A percentile compares a stretch with the other conserved stretches of the same genome.
These are phyloP conservation scores for Rana temporaria DNA, from an alignment of 2,113 vertebrate genomes.

Conservation along the genomic window DNA sequence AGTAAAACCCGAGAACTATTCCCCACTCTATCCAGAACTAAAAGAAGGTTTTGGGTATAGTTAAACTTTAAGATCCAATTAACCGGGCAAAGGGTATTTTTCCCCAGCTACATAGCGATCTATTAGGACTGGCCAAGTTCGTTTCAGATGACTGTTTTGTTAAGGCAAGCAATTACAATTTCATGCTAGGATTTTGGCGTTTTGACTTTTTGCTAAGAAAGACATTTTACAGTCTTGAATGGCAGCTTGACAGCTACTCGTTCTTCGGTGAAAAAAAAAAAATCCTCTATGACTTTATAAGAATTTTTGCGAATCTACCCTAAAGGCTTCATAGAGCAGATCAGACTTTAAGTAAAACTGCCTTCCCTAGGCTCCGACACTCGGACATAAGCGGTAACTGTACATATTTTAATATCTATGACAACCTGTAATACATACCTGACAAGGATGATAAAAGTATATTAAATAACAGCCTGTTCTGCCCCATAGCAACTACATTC, in stretches of 20 bases:
- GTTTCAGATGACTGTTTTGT: slow-evolving; percentile 6
- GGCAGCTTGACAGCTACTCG: slow-evolving; percentile 11
- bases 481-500: too few relatives aligned
- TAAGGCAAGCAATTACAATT: slow-evolving; percentile 44
- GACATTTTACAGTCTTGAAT: slow-evolving; percentile 34
- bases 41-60: neutral
- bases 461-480: too few relatives aligned
- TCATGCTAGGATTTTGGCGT: slow-evolving; percentile 40
- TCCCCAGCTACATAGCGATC: neutral
- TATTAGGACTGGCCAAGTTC: neutral
- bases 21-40: too few relatives aligned
- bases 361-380: too few relatives aligned
- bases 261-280: neutral
- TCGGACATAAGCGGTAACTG: too few relatives aligned
- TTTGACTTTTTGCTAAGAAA: slow-evolving; percentile 51
- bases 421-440: too few relatives aligned
- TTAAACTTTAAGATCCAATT: neutral
- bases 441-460: too few relatives aligned
- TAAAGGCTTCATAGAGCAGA: neutral
- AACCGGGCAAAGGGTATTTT: neutral
- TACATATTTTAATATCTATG: too few relatives aligned
- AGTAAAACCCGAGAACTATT: too few relatives aligned
- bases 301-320: neutral
- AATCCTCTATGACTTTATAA: neutral
- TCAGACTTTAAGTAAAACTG: neutral